Evolutionary conservation across 2,888 invertebrate genomes (phyloP), one percentile per base, ranked within the genome.

Genomic region (Lumbricus terrestris): DNA sequence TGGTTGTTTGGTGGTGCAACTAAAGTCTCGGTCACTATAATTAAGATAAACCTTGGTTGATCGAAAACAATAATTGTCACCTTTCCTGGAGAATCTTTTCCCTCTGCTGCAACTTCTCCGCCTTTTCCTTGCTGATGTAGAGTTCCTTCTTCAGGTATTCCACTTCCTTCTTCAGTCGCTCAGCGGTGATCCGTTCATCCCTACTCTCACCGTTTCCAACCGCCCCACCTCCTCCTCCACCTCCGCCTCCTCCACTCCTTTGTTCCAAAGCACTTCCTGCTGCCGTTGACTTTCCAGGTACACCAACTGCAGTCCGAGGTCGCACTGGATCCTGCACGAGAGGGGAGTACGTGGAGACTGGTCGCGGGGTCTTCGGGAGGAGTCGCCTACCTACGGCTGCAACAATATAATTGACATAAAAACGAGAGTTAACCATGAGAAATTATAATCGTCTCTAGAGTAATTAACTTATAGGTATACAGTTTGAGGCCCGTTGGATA

Each of bases 111-210:
- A 95, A 91, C 89, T 93, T 93, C 89, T 92, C 92, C 11, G 95
- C 93, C 18, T 94, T 93, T 88, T 95, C 94, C 91, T 95, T 94
- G 29, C 95, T 95, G 89, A 94, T 94, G 82, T 94, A 94, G 69
- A 96, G 93, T 92, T 96, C 96, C 33, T 93, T 93, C 89, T 95
- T 93, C 29, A 96, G 94, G 6, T 93, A 93, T 90, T 95, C 95
- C 88, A 96, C 93, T 92, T 96, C 95, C 33, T 93, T 92, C 91
- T 94, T 94, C 40, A 95, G 93, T 42, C 85, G 29, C 47, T 91
- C 91, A 18, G 90, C 90, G 37, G 89, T 83, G 34, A 35, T 88
- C 88, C 33, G 88, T 88, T 47, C 33, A 35, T 38, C 42, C 42
- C 23, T 23, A 47, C 47, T 90, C 88, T 37, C 47, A 15, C 88